These are phyloP conservation scores for Cryptophagus acutangulus DNA, from an alignment of 2,888 invertebrate genomes.

Conservation along the genomic window DNA sequence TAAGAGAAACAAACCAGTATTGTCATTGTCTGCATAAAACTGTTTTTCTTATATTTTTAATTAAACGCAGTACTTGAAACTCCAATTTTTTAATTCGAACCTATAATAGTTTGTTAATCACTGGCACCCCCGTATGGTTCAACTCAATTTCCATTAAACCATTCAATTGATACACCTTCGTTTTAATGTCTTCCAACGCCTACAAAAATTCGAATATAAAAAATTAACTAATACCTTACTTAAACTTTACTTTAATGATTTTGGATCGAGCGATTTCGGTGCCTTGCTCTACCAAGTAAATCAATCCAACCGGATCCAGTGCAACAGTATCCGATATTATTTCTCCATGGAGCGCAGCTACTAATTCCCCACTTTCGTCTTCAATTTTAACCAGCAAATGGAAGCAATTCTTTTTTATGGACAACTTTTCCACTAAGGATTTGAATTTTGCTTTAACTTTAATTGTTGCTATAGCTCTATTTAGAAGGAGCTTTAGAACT, in stretches of 20 bases:
- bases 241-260: constrained; percentile 30
- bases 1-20: no score
- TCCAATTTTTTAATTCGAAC: no score
- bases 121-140: constrained; percentile 28
- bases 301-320: no score
- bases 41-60: no score
- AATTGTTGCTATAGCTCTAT: constrained; percentile 51
- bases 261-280: constrained; percentile 25
- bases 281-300: no score
- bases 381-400: constrained; percentile 54
- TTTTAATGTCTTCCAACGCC: constrained; percentile 34
- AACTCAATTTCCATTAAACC: constrained; percentile 36
- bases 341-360: constrained; percentile 24
- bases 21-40: no score
- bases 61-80: no score
- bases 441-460: constrained; percentile 57
- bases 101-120: constrained; percentile 34
- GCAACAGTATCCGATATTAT: no score
- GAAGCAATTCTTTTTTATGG: constrained; percentile 53
- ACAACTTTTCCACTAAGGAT: constrained; percentile 53
- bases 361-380: constrained; percentile 49
- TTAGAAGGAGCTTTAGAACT: no score
- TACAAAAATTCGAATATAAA: constrained; percentile 25
- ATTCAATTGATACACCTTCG: constrained; percentile 32
- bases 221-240: constrained; percentile 9